Evolutionary conservation across 2,888 invertebrate species (phyloP).

Genomic region (Masnerella sp.): DNA sequence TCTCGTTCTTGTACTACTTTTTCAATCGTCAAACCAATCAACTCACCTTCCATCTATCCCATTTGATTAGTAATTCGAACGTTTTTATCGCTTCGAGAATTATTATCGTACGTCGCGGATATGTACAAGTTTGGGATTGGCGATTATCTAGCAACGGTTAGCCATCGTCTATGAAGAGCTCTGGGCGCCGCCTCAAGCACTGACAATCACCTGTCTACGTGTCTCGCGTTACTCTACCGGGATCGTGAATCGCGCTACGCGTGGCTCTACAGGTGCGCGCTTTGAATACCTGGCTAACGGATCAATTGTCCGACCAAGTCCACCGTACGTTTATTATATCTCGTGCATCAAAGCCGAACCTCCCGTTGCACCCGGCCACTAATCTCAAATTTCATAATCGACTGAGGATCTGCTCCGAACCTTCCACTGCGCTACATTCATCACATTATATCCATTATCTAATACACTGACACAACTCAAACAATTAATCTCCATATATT

Average conservation of each 20-base stretch:
- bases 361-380: constrained; percentile 33
- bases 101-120: too few species aligned
- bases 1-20: constrained; percentile 45
- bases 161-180: constrained; percentile 67
- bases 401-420: too few species aligned
- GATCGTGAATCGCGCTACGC: constrained; percentile 54
- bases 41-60: too few species aligned
- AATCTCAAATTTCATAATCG: constrained; percentile 41
- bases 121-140: too few species aligned
- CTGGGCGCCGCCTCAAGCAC: constrained; percentile 67
- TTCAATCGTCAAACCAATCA: constrained; percentile 10
- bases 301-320: constrained; percentile 64
- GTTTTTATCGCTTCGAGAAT: too few species aligned
- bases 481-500: too few species aligned
- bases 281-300: constrained; percentile 64
- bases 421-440: too few species aligned
- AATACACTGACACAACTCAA: too few species aligned
- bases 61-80: constrained; percentile 32
- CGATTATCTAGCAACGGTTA: too few species aligned
- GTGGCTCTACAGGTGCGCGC: constrained; percentile 64
- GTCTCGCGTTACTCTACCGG: constrained; percentile 64
- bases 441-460: too few species aligned
- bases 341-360: constrained; percentile 54
- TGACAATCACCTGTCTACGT: constrained; percentile 76
- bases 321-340: constrained; percentile 56